Evolutionary conservation across 2,113 vertebrate species (phyloP).

Genomic region (Otocyon megalotis): DNA sequence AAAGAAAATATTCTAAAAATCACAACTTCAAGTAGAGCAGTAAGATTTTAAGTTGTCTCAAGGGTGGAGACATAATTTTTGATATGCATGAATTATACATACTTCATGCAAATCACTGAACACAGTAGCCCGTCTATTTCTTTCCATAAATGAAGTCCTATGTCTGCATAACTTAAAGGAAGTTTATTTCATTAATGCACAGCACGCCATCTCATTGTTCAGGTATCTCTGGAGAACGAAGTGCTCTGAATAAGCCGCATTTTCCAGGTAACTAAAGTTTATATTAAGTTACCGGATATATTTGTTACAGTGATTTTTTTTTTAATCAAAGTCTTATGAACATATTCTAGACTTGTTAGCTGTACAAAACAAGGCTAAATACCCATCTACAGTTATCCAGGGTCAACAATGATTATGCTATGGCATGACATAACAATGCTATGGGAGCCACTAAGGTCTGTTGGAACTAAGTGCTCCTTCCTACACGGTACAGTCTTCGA

Average conservation of each 20-base stretch:
- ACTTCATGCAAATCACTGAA: slow-evolving; percentile 24
- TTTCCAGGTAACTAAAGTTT: slow-evolving; percentile 33
- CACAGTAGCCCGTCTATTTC: background rate
- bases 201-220: background rate
- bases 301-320: background rate
- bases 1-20: slow-evolving; percentile 53
- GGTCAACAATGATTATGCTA: background rate
- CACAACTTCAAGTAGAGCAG: background rate
- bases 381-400: background rate
- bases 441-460: background rate
- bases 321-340: slow-evolving; percentile 2
- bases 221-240: background rate
- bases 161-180: slow-evolving; percentile 5
- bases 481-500: background rate
- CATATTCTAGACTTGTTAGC: background rate
- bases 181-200: slow-evolving; percentile 2
- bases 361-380: background rate
- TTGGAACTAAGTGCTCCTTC: background rate
- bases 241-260: background rate
- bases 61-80: slow-evolving; percentile 29
- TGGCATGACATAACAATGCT: background rate
- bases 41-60: slow-evolving; percentile 58
- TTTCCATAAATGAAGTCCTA: background rate
- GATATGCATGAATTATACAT: slow-evolving; percentile 23
- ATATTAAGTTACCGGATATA: background rate